A percentile compares a stretch with the other conserved stretches of the same genome.
phyloP scores from a whole-genome alignment of 2,797 vertebrate species.

The Sebastiscus albofasciatus region DNA sequence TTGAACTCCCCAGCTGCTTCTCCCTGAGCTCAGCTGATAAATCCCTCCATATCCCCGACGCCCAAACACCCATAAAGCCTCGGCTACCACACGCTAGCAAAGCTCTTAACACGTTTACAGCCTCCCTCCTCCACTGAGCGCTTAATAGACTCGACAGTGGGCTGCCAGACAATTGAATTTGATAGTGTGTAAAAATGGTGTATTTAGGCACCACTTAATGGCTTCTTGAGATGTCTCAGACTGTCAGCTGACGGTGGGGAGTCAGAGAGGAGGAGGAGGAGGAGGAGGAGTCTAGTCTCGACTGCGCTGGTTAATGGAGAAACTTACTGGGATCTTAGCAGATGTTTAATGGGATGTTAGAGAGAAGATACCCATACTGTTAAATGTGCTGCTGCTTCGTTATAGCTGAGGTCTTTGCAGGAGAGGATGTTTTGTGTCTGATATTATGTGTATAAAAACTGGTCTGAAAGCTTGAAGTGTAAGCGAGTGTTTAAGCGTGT shows the following conservation, averaged over 20 bases:
- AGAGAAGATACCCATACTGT: background rate
- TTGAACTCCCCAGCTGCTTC: background rate
- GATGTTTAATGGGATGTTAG: slow-evolving; percentile 3
- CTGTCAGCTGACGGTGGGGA: slow-evolving; percentile 13
- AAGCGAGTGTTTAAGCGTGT: too few relatives aligned
- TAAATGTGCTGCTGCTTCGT: background rate
- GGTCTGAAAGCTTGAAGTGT: background rate
- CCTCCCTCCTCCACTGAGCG: slow-evolving; percentile 14
- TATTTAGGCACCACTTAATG: slow-evolving; percentile 24
- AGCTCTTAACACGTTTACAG: slow-evolving; percentile 31
- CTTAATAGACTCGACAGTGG: slow-evolving; percentile 43
- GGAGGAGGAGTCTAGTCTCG: background rate
- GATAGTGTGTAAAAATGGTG: slow-evolving; percentile 30
- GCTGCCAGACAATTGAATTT: slow-evolving; percentile 53
- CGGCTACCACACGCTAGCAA: slow-evolving; percentile 9
- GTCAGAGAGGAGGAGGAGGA: background rate
- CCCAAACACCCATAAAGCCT: slow-evolving; percentile 4
- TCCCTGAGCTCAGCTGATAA: background rate
- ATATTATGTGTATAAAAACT: background rate
- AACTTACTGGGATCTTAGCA: background rate
- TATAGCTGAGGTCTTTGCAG: background rate
- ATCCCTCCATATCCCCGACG: background rate
- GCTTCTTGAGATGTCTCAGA: slow-evolving; percentile 13
- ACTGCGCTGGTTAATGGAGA: slow-evolving; percentile 4
- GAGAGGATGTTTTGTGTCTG: background rate